These are phyloP conservation scores for Silurus meridionalis DNA, from an alignment of 2,113 vertebrate species.

Conservation along the genomic window DNA sequence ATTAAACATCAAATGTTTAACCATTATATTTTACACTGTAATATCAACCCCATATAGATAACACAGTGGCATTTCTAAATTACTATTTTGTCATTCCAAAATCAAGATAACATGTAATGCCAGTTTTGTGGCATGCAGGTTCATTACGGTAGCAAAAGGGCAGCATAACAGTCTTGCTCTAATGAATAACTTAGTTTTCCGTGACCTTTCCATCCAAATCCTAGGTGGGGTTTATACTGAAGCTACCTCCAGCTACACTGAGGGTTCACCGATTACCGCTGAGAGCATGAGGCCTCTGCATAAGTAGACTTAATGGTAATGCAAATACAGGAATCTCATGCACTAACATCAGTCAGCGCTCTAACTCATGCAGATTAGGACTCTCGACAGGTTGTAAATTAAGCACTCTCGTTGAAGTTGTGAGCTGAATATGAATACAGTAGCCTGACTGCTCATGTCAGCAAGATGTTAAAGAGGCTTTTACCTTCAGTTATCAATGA, in stretches of 20 bases:
- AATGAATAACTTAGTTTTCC: not conserved
- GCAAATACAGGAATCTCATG: constrained; percentile 11
- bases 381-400: constrained; percentile 17
- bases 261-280: not conserved
- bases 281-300: not conserved
- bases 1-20: not conserved
- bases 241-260: not conserved
- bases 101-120: not conserved
- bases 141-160: not conserved
- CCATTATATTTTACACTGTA: not conserved
- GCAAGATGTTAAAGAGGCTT: not conserved
- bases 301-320: constrained; percentile 12
- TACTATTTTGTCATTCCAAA: not conserved
- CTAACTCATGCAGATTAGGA: constrained; percentile 19
- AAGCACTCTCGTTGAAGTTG: not conserved
- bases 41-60: not conserved
- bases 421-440: constrained; percentile 23
- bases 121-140: not conserved
- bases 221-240: not conserved
- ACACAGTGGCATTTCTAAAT: not conserved
- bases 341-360: not conserved
- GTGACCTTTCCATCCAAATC: not conserved
- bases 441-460: not conserved
- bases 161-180: not conserved
- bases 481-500: not conserved